Evolutionary conservation across 2,113 vertebrate genomes (phyloP), one percentile per base, ranked within the genome.

Genomic region (Ophthalmolycus amberensis): DNA sequence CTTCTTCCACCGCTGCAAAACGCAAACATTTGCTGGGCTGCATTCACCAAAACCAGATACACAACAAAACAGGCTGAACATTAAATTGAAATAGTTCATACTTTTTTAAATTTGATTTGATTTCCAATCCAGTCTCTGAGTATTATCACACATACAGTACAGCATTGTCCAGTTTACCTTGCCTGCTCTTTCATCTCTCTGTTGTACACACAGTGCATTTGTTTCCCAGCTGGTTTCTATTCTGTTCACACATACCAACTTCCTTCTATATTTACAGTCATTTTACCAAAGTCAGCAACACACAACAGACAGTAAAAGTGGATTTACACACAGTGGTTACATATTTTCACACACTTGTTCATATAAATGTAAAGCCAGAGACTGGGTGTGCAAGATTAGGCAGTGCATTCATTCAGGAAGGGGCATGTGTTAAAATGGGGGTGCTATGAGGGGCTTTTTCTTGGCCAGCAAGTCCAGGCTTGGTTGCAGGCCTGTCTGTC

Each of bases 391-490:
- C 46, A 59, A 48, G 71, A 62, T 81, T 3, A 73, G 68, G 86
- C 82, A 65, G 66, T 69, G 5, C 85, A 79, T 85, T 87, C 84
- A 92, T 82, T 88, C 87, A 90, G 85, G 85, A 85, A 83, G 75
- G 72, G 65, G 75, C 80, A 74, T 80, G 72, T 86, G 72, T 86
- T 74, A 12, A 93, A 90, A 92, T 83, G 82, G 78, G 85, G 90
- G 81, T 73, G 83, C 85, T 84, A 72, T 89, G 84, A 90, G 90
- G 93, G 90, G 79, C 88, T 93, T 90, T 93, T 92, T 90, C 89
- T 93, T 89, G 89, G 90, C 91, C 90, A 85, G 92, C 93, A 94
- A 90, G 94, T 92, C 93, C 92, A 90, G 95, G 91, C 94, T 93
- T 94, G 94, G 90, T 93, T 89, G 77, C 85, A 88, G 88, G 78